These are phyloP conservation scores for Menidia beryllina DNA, from an alignment of 2,113 vertebrate genomes.

Conservation along the genomic window DNA sequence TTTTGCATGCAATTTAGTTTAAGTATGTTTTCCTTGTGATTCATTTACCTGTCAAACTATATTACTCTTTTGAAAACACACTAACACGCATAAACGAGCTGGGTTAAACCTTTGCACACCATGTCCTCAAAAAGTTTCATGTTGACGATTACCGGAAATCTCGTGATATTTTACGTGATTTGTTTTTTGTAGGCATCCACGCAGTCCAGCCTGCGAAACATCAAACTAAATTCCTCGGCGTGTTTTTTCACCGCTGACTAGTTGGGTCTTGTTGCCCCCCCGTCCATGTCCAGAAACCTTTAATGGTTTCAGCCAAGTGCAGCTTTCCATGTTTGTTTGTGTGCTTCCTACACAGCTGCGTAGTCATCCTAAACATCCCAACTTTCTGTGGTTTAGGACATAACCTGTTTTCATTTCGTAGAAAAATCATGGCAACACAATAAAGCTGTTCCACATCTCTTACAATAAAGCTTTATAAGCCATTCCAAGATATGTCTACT, in stretches of 20 bases:
- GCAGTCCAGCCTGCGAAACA: background rate
- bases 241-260: background rate
- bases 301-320: background rate
- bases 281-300: background rate
- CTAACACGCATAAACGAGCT: background rate
- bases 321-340: background rate
- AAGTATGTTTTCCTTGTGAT: no score
- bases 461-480: background rate
- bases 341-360: background rate
- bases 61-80: background rate
- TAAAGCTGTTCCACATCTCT: background rate
- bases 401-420: background rate
- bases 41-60: no score
- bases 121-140: background rate
- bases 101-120: background rate
- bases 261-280: background rate
- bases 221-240: background rate
- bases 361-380: background rate
- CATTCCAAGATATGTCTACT: background rate
- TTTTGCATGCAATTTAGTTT: no score
- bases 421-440: background rate
- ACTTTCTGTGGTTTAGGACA: background rate
- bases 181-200: background rate
- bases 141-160: slow-evolving; percentile 19
- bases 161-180: background rate